Percentiles rank a stretch among this genome's conserved stretches.
phyloP scores from a whole-genome alignment of 2,888 invertebrate species.

The Meliscaeva auricollis region DNA sequence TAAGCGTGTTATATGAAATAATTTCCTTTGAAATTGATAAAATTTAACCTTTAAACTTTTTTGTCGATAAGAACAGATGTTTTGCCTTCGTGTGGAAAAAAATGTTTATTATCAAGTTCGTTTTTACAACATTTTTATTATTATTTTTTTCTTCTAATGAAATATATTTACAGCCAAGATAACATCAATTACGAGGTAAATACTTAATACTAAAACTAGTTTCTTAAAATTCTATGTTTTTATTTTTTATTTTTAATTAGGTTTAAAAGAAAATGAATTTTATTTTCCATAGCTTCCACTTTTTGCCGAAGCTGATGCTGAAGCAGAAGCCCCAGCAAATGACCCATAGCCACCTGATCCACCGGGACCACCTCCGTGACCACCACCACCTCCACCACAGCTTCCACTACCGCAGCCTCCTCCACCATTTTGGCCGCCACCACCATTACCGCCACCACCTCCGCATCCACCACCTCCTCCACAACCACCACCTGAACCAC shows the following conservation, averaged over 20 bases:
- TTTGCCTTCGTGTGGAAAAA: not conserved
- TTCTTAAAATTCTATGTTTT: not conserved
- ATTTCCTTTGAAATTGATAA: not conserved
- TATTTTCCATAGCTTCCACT: constrained; percentile 60
- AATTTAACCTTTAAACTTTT: not conserved
- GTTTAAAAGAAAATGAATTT: not conserved
- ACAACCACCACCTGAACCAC: constrained; percentile 81
- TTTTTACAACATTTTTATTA: not conserved
- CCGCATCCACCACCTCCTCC: constrained; percentile 85
- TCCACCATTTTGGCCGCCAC: constrained; percentile 79
- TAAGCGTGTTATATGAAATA: too few species aligned
- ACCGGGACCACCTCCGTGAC: constrained; percentile 46
- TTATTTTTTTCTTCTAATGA: not conserved
- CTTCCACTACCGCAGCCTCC: constrained; percentile 79
- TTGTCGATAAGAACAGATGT: too few species aligned
- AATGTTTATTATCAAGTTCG: not conserved
- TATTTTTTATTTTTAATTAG: not conserved
- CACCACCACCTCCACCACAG: constrained; percentile 88
- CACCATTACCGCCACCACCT: constrained; percentile 78
- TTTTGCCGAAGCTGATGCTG: constrained; percentile 77
- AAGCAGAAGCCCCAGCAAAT: constrained; percentile 76
- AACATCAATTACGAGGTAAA: constrained; percentile 1
- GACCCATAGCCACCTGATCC: constrained; percentile 56
- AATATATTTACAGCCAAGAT: constrained; percentile 32
- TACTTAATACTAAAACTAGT: constrained; percentile 30